Conservation (phyloP, 2,888 invertebrate genomes). For the Marasmarcha lunaedactyla region DNA sequence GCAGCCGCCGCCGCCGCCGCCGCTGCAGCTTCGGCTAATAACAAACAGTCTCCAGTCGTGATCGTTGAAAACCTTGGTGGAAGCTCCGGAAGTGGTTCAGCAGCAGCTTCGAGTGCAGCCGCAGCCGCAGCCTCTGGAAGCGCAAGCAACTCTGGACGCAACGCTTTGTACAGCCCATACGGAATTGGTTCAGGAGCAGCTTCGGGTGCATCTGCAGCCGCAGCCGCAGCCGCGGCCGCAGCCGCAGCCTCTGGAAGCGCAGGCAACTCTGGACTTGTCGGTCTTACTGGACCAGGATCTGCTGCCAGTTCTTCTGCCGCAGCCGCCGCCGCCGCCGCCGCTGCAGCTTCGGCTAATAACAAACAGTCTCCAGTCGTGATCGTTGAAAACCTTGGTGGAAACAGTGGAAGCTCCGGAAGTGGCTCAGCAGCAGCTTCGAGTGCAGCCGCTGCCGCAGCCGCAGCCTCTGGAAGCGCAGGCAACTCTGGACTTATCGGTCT, state of each 20-base stretch:
- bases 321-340: background rate
- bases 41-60: background rate
- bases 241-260: no score
- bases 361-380: background rate
- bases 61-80: background rate
- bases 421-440: background rate
- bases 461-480: no score
- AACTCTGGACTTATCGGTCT: no score
- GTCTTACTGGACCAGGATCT: background rate
- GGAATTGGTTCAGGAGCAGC: background rate
- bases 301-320: no score
- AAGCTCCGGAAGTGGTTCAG: background rate
- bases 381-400: background rate
- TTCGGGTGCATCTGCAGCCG: background rate
- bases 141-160: no score
- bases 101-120: background rate
- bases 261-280: no score
- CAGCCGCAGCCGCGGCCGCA: background rate
- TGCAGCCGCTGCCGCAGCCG: no score
- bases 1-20: no score
- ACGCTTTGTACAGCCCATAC: background rate
- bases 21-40: background rate
- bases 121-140: conserved; percentile 2
- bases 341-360: background rate
- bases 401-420: background rate